Evolutionary conservation across 2,797 vertebrate genomes (phyloP), one percentile per base, ranked within the genome.

Genomic region (Lacerta viridis): DNA sequence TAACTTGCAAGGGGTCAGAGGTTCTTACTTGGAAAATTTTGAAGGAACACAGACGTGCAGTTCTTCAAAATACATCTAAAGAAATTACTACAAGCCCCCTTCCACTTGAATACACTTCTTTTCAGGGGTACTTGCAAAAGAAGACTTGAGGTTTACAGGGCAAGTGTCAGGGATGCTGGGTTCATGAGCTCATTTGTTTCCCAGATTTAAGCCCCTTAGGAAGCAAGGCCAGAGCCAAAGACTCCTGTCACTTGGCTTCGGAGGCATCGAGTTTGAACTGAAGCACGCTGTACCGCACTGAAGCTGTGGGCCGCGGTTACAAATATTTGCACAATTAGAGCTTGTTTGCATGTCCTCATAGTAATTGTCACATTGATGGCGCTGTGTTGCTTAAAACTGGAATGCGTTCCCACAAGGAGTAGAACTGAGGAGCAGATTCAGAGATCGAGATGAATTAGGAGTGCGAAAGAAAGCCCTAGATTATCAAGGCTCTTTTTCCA

Each of bases 101-200:
- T 95, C 80, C 39, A 8, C 88, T 90, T 29, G 69, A 94, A 89
- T 83, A 3, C 83, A 86, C 88, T 91, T 90, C 91, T 92, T 93
- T 43, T 90, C 81, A 93, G 90, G 72, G 87, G 85, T 25, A 90
- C 88, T 75, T 75, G 74, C 84, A 0, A 20, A 83, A 64, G 91
- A 5, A 92, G 11, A 36, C 3, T 41, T 41, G 80, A 0, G 1
- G 91, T 90, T 85, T 87, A 89, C 77, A 89, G 89, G 93, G 92
- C 87, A 76, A 2, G 8, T 91, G 72, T 89, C 85, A 84, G 80
- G 88, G 89, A 87, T 92, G 55, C 72, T 81, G 92, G 89, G 83
- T 93, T 94, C 92, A 89, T 90, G 88, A 90, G 81, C 86, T 91
- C 71, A 85, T 91, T 82, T 83, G 76, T 90, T 91, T 92, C 50